Evolutionary conservation across 2,797 vertebrate genomes (phyloP).

Genomic region (Percopsis omiscomaycus): DNA sequence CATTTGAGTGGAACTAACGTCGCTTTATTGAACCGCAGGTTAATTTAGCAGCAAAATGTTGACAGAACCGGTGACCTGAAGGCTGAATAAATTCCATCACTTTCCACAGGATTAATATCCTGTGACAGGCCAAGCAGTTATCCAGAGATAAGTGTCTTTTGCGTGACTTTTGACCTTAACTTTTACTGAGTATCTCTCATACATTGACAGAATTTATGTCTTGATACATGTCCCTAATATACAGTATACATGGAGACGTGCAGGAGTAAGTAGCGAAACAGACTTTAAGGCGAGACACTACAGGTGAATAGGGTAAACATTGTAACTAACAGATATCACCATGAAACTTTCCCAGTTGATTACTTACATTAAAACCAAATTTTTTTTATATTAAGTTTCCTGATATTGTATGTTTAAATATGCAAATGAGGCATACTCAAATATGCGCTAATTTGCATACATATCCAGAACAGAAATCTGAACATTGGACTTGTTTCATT

Average conservation of each 20-base stretch:
- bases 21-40: slow-evolving; percentile 53
- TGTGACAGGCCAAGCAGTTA: slow-evolving; percentile 11
- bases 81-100: slow-evolving; percentile 15
- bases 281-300: no score
- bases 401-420: no score
- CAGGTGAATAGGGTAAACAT: no score
- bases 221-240: slow-evolving; percentile 13
- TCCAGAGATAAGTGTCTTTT: not conserved
- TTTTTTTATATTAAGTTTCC: no score
- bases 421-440: no score
- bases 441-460: no score
- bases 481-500: no score
- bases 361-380: no score
- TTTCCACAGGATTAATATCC: slow-evolving; percentile 16
- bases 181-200: slow-evolving; percentile 10
- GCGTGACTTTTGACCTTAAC: slow-evolving; percentile 9
- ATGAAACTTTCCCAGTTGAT: no score
- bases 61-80: slow-evolving; percentile 42
- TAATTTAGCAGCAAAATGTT: slow-evolving; percentile 53
- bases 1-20: slow-evolving; percentile 58
- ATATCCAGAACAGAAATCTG: no score
- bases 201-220: slow-evolving; percentile 28
- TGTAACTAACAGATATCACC: no score
- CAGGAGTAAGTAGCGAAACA: not conserved
- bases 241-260: slow-evolving; percentile 20